These are phyloP conservation scores for Aromia moschata DNA, from an alignment of 2,888 invertebrate genomes.

Conservation along the genomic window DNA sequence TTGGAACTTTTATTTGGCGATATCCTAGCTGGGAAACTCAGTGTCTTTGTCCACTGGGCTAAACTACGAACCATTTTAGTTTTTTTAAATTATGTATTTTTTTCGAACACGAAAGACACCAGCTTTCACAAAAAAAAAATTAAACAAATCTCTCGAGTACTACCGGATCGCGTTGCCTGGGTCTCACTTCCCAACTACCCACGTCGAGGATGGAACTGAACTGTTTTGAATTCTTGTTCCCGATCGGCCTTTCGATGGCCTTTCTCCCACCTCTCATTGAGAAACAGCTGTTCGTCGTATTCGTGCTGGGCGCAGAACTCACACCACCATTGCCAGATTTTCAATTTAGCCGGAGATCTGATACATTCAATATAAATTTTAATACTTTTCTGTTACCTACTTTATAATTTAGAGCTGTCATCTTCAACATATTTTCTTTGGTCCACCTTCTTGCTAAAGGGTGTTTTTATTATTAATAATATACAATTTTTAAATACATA, in stretches of 20 bases:
- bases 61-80: slow-evolving; percentile 83
- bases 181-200: slow-evolving; percentile 3
- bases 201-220: slow-evolving; percentile 31
- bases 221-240: slow-evolving; percentile 51
- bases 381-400: no score
- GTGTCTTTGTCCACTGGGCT: slow-evolving; percentile 90
- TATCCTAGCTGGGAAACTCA: slow-evolving; percentile 87
- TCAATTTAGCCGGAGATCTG: no score
- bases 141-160: slow-evolving; percentile 6
- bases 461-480: no score
- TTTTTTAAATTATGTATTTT: not conserved
- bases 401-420: not conserved
- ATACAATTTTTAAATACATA: no score
- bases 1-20: slow-evolving; percentile 83
- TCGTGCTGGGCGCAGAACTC: slow-evolving; percentile 11
- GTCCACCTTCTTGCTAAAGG: no score
- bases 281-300: slow-evolving; percentile 57
- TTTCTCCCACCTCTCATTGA: slow-evolving; percentile 56
- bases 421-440: no score
- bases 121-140: slow-evolving; percentile 5
- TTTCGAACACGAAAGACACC: slow-evolving; percentile 24
- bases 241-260: slow-evolving; percentile 60
- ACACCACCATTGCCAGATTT: not conserved
- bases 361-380: no score
- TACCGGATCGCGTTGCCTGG: not conserved